Evolutionary conservation across 2,888 invertebrate genomes (phyloP).

Genomic region (Trachelus tabidus): DNA sequence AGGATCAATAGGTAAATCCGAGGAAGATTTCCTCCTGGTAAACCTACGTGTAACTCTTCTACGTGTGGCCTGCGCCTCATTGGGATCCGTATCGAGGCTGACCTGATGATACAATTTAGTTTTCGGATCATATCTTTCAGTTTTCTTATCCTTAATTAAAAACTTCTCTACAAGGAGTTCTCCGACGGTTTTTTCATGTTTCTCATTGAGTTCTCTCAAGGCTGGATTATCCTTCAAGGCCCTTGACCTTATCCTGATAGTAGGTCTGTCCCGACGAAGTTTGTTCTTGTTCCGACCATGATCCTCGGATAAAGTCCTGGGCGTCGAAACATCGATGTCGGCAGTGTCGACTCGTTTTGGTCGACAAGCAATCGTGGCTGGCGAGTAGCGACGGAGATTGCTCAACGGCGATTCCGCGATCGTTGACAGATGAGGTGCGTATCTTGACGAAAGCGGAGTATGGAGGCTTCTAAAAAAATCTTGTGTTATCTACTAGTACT

Average conservation of each 20-base stretch:
- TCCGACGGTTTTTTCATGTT: slow-evolving; percentile 75
- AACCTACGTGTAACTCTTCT: slow-evolving; percentile 54
- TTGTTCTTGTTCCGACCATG: slow-evolving; percentile 45
- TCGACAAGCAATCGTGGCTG: slow-evolving; percentile 65
- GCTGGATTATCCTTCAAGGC: slow-evolving; percentile 64
- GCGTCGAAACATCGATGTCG: slow-evolving; percentile 84
- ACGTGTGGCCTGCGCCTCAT: slow-evolving; percentile 46
- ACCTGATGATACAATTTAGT: slow-evolving; percentile 42
- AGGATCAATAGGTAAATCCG: slow-evolving; percentile 53
- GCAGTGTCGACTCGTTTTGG: slow-evolving; percentile 85
- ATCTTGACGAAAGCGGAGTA: slow-evolving; percentile 65
- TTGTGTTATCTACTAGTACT: not conserved
- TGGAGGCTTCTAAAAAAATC: slow-evolving; percentile 47
- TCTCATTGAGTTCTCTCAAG: slow-evolving; percentile 65
- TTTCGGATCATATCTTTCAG: not conserved
- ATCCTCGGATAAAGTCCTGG: slow-evolving; percentile 41
- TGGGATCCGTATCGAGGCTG: slow-evolving; percentile 32
- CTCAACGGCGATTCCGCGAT: slow-evolving; percentile 73
- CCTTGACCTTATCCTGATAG: slow-evolving; percentile 63
- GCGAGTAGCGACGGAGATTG: slow-evolving; percentile 53
- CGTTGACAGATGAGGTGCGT: slow-evolving; percentile 80
- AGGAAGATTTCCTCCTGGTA: slow-evolving; percentile 57
- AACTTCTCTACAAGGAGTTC: slow-evolving; percentile 83
- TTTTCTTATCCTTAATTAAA: slow-evolving; percentile 71
- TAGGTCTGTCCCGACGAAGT: slow-evolving; percentile 54